Evolutionary conservation across 2,797 vertebrate genomes (phyloP).

Genomic region (Periparus ater): DNA sequence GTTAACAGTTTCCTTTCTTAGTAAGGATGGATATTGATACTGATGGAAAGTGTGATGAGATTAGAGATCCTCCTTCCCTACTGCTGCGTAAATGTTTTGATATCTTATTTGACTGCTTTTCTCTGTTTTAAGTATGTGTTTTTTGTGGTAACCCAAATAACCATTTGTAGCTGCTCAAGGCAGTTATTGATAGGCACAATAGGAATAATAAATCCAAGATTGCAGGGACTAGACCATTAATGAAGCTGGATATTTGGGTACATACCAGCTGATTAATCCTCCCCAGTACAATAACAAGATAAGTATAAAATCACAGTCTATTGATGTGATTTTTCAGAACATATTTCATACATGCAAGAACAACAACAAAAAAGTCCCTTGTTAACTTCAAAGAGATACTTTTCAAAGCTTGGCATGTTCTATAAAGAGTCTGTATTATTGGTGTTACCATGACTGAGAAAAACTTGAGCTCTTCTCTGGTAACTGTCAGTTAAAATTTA

Average conservation of each 20-base stretch:
- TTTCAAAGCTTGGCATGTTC: constrained; percentile 25
- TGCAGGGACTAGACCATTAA: background rate
- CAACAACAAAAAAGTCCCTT: background rate
- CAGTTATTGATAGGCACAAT: background rate
- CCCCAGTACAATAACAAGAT: background rate
- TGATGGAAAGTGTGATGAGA: background rate
- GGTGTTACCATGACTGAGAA: background rate
- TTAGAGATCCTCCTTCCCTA: background rate
- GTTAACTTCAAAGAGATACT: constrained; percentile 26
- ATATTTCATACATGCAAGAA: background rate
- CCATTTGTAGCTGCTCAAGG: background rate
- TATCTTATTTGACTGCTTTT: constrained; percentile 11
- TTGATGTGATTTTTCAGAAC: constrained; percentile 14
- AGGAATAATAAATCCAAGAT: background rate
- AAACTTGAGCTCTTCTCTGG: background rate
- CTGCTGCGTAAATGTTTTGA: constrained; percentile 10
- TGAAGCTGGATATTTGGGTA: background rate
- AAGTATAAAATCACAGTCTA: background rate
- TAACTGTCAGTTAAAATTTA: background rate
- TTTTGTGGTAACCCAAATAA: background rate
- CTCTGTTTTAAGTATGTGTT: background rate
- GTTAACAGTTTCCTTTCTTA: background rate
- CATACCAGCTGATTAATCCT: constrained; percentile 7
- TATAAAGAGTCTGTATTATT: background rate
- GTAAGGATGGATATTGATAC: background rate